Percentiles rank a stretch among this genome's conserved stretches.
phyloP scores from a whole-genome alignment of 1,140 invertebrate genomes.

The Geopemphigus sp. region DNA sequence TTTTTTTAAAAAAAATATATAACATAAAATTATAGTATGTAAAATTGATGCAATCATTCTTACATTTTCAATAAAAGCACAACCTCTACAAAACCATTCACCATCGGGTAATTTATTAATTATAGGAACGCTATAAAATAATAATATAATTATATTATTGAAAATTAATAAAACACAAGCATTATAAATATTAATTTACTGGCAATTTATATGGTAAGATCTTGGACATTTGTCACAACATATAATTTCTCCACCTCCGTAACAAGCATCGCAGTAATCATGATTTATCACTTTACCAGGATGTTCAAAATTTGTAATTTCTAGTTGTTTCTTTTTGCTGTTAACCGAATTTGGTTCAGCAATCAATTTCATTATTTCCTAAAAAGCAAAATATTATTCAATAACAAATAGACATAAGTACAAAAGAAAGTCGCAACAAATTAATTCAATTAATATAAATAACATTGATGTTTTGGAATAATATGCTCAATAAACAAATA shows the following conservation, averaged over 20 bases:
- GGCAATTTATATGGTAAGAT: slow-evolving; percentile 91
- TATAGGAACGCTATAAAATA: slow-evolving; percentile 2
- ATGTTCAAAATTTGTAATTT: slow-evolving; percentile 69
- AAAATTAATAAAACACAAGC: not conserved
- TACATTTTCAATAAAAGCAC: not conserved
- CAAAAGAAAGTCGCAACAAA: too few relatives aligned
- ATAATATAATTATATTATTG: not conserved
- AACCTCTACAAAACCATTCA: not conserved
- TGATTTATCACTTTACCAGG: slow-evolving; percentile 89
- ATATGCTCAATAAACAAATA: too few relatives aligned
- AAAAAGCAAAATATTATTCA: slow-evolving; percentile 7
- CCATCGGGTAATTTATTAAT: slow-evolving; percentile 20
- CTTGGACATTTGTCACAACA: slow-evolving; percentile 93
- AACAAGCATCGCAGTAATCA: slow-evolving; percentile 87
- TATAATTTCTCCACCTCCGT: slow-evolving; percentile 90
- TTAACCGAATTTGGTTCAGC: slow-evolving; percentile 36
- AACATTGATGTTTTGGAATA: too few relatives aligned
- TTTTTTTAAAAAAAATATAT: not conserved
- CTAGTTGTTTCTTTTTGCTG: not conserved
- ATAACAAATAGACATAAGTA: not conserved
- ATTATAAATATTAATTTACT: slow-evolving; percentile 60
- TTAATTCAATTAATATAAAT: too few relatives aligned
- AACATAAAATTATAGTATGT: too few relatives aligned
- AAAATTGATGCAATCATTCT: not conserved
- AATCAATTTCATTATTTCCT: slow-evolving; percentile 37